These are phyloP conservation scores for Nezara viridula DNA, from an alignment of 2,888 invertebrate species.

Conservation along the genomic window DNA sequence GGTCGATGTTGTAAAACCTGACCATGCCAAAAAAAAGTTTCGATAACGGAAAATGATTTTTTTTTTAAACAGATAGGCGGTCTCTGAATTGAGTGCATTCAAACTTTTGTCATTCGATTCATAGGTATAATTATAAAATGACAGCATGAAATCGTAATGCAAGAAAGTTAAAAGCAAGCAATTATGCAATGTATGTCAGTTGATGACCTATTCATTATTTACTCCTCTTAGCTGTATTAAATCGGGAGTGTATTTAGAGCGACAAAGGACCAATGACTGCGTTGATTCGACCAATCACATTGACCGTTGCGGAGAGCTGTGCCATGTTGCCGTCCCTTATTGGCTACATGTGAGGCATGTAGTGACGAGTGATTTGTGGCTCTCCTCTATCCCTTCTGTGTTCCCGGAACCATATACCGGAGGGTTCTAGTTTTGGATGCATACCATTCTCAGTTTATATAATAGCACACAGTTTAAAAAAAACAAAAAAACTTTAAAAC, in stretches of 20 bases:
- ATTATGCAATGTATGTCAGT: neutral
- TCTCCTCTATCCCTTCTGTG: neutral
- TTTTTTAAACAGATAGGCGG: no score
- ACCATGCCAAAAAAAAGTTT: no score
- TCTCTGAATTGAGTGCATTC: no score
- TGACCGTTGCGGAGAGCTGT: neutral
- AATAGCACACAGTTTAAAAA: neutral
- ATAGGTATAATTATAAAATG: no score
- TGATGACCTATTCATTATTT: neutral
- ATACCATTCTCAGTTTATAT: neutral
- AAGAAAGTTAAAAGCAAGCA: neutral
- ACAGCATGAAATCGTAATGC: no score
- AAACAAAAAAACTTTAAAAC: no score
- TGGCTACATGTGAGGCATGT: neutral
- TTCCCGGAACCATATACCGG: neutral
- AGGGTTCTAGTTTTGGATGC: neutral
- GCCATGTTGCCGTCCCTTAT: neutral
- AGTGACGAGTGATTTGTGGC: slow-evolving; percentile 28
- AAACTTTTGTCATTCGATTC: no score
- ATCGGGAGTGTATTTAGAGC: neutral
- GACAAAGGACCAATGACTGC: neutral
- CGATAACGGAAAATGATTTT: no score
- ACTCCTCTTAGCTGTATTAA: neutral
- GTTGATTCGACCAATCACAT: slow-evolving; percentile 17
- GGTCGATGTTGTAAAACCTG: no score